phyloP scores from a whole-genome alignment of 2,113 vertebrate species.

The Echinops telfairi region DNA sequence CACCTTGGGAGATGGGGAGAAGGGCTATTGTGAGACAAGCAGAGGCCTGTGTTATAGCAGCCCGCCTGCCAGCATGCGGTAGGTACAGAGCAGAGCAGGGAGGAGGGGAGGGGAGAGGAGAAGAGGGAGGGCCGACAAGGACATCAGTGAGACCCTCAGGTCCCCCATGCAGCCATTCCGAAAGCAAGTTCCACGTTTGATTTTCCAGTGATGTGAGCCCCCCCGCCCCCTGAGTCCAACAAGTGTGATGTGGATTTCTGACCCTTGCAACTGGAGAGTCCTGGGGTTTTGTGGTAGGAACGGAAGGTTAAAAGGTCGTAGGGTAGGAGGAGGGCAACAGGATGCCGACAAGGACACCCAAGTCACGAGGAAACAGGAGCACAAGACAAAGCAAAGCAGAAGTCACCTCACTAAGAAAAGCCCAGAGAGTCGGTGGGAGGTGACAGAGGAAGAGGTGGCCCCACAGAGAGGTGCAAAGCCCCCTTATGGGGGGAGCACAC shows the following conservation, averaged over 20 bases:
- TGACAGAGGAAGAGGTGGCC: not conserved
- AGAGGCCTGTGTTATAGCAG: not conserved
- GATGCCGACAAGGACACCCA: not conserved
- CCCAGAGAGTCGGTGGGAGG: not conserved
- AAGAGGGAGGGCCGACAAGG: not conserved
- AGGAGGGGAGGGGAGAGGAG: not conserved
- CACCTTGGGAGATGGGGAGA: not conserved
- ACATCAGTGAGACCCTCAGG: not conserved
- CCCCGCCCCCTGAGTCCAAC: not conserved
- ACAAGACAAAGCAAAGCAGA: constrained; percentile 14
- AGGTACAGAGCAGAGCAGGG: no score
- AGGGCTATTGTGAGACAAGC: not conserved
- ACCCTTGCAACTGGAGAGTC: not conserved
- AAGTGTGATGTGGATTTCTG: constrained; percentile 41
- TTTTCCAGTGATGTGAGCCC: not conserved
- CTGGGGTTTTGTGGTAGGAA: constrained; percentile 23
- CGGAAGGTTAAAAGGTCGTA: not conserved
- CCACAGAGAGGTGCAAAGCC: not conserved
- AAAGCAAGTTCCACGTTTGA: not conserved
- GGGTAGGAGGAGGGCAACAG: constrained; percentile 3
- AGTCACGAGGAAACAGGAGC: not conserved
- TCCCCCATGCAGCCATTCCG: not conserved
- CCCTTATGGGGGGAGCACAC: not conserved
- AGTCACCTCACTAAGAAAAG: not conserved
- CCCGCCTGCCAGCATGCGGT: no score